Evolutionary conservation across 2,113 vertebrate species (phyloP).

Genomic region (Epinephelus moara): DNA sequence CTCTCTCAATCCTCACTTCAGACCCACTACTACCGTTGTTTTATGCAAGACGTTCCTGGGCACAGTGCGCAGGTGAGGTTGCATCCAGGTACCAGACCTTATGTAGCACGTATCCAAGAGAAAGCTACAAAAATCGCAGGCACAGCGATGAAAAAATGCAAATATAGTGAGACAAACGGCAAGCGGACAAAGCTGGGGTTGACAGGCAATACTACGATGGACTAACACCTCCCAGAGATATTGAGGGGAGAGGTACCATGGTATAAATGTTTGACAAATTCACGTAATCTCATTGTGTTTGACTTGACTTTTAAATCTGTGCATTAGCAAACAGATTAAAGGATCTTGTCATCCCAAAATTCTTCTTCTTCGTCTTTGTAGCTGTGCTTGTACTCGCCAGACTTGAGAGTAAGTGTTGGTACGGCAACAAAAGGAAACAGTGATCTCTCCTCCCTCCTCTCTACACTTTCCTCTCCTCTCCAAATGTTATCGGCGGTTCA

Average conservation of each 20-base stretch:
- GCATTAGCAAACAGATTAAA: neutral
- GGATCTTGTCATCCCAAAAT: neutral
- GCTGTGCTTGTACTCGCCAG: neutral
- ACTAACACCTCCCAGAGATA: too few species aligned
- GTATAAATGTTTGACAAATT: neutral
- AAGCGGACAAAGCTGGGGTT: too few species aligned
- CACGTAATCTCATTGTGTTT: neutral
- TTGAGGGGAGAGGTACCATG: neutral
- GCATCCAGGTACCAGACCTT: too few species aligned
- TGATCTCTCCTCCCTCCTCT: neutral
- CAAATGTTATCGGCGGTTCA: neutral
- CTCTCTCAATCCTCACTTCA: too few species aligned
- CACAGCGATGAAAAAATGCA: too few species aligned
- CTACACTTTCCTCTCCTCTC: neutral
- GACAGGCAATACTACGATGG: too few species aligned
- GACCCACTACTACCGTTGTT: too few species aligned
- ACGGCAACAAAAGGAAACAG: neutral
- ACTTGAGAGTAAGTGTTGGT: neutral
- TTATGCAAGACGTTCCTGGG: too few species aligned
- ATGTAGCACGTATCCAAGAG: too few species aligned
- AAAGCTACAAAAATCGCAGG: too few species aligned
- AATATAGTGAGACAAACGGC: too few species aligned
- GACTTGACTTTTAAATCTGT: neutral
- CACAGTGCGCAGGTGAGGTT: too few species aligned
- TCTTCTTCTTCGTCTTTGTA: neutral